Evolutionary conservation across 2,888 invertebrate species (phyloP).

Genomic region (Leptinotarsa haldemani): DNA sequence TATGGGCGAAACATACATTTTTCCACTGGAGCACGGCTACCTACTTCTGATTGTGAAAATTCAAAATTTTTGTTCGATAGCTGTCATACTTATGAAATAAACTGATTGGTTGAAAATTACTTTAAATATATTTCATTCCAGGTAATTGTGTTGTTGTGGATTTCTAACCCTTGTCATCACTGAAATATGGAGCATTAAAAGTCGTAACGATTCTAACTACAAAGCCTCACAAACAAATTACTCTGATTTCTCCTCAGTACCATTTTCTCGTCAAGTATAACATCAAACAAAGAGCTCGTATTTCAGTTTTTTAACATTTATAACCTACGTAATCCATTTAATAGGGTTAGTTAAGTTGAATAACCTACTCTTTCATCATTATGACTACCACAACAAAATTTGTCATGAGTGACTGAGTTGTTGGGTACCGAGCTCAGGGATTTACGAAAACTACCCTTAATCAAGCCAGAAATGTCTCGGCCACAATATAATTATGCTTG

Average conservation of each 20-base stretch:
- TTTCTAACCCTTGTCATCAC: too few relatives aligned
- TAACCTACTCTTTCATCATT: constrained; percentile 6
- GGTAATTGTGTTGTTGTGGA: too few relatives aligned
- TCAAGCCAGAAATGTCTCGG: constrained; percentile 21
- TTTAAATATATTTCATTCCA: too few relatives aligned
- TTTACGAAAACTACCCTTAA: constrained; percentile 21
- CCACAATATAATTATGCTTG: constrained; percentile 27
- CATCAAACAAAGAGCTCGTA: background rate
- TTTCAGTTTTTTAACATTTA: background rate
- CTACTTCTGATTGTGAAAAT: too few relatives aligned
- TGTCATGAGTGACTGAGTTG: constrained; percentile 1
- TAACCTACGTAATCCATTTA: background rate
- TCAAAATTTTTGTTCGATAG: too few relatives aligned
- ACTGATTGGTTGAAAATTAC: too few relatives aligned
- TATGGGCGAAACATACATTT: too few relatives aligned
- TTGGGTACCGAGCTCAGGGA: constrained; percentile 4
- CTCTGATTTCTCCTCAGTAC: background rate
- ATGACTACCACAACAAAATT: background rate
- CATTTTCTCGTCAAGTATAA: background rate
- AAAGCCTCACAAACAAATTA: background rate
- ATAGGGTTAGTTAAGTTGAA: background rate
- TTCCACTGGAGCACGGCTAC: too few relatives aligned
- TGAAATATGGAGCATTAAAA: too few relatives aligned
- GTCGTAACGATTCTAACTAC: background rate
- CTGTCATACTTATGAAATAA: too few relatives aligned